Conservation (phyloP, 2,113 vertebrate species). For the Melanocharis versteri region DNA sequence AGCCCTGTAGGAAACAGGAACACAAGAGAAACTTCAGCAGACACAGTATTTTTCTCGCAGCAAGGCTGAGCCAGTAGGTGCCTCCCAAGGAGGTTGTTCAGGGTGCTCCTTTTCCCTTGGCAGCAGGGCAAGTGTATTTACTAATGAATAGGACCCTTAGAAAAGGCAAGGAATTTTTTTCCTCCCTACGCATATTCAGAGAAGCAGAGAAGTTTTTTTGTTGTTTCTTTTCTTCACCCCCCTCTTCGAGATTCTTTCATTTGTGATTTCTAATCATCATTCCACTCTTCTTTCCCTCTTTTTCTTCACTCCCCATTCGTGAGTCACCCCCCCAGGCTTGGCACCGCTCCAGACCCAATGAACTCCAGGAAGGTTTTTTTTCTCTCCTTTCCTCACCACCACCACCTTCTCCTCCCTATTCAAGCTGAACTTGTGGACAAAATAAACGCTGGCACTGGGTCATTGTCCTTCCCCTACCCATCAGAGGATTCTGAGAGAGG, state of each 20-base stretch:
- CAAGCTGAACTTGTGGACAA: conserved; percentile 61
- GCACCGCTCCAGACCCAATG: conserved; percentile 40
- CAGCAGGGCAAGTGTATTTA: conserved; percentile 11
- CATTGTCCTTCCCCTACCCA: conserved; percentile 30
- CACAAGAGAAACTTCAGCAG: neutral
- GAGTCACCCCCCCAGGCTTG: conserved; percentile 45
- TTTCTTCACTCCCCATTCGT: conserved; percentile 19
- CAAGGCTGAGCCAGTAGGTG: neutral
- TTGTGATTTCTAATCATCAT: conserved; percentile 58
- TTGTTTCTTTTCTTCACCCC: neutral
- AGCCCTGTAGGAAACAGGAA: neutral
- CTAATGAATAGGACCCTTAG: conserved; percentile 47
- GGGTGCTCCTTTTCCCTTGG: conserved; percentile 42
- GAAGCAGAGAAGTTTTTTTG: neutral
- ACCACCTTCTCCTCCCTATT: conserved; percentile 53
- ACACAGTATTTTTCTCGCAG: neutral
- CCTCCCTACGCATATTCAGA: neutral
- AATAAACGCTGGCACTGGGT: conserved; percentile 64
- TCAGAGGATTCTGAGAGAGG: conserved; percentile 51
- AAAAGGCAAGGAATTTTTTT: conserved; percentile 16
- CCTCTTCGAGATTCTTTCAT: conserved; percentile 20
- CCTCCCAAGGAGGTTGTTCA: neutral
- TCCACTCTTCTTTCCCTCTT: neutral
- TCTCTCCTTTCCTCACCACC: neutral
- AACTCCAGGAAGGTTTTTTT: conserved; percentile 27